phyloP scores from a whole-genome alignment of 1,140 invertebrate genomes.

The Drosophila sucinea region DNA sequence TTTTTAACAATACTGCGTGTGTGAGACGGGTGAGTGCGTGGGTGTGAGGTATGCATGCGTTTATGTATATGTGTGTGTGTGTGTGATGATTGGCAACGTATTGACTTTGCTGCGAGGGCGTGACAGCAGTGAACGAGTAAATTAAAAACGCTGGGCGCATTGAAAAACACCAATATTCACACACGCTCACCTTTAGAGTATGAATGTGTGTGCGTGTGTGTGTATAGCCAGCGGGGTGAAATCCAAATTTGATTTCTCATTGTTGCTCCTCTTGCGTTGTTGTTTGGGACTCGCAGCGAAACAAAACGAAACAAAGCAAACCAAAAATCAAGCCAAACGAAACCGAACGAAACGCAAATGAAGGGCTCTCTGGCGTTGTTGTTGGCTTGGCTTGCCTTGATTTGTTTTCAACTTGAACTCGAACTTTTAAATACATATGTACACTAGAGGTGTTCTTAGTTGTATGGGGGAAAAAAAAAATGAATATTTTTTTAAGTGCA shows the following conservation, averaged over 20 bases:
- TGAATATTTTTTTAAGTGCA: too few species aligned
- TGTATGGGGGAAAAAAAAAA: too few species aligned
- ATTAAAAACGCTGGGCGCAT: conserved; percentile 39
- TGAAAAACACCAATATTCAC: conserved; percentile 16
- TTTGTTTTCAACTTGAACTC: conserved; percentile 5
- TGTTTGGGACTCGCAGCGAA: not conserved
- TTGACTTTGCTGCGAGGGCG: conserved; percentile 42
- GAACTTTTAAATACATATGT: not conserved
- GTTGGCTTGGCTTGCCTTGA: not conserved
- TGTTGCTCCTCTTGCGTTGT: conserved; percentile 2
- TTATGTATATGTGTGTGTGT: conserved; percentile 28
- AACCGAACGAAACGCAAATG: not conserved
- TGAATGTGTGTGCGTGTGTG: not conserved
- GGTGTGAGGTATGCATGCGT: not conserved
- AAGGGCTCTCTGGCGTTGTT: not conserved
- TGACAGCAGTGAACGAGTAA: conserved; percentile 34
- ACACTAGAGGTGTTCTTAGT: too few species aligned
- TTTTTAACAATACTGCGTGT: not conserved
- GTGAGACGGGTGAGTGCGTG: not conserved
- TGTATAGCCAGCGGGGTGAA: conserved; percentile 4
- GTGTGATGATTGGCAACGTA: conserved; percentile 59
- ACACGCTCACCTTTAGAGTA: not conserved
- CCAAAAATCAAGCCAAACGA: not conserved
- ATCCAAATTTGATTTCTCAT: conserved; percentile 23
- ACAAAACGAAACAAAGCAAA: not conserved